phyloP scores from a whole-genome alignment of 2,797 vertebrate species.

The Pseudotriccus pelzelni region DNA sequence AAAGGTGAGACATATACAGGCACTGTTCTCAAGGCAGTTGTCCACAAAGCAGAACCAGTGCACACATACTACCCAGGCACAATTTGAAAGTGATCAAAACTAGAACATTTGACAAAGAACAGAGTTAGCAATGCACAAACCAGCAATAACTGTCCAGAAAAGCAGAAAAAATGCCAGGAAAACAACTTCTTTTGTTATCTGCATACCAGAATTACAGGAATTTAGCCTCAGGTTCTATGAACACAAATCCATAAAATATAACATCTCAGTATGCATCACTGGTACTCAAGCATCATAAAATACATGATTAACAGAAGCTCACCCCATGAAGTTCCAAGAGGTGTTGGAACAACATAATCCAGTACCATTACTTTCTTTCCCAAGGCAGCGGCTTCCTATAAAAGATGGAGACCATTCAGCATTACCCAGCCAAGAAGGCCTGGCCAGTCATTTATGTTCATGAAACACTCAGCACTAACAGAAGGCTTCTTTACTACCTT shows the following conservation, averaged over 20 bases:
- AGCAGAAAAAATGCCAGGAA: background rate
- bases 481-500: background rate
- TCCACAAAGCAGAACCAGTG: background rate
- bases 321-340: slow-evolving; percentile 93
- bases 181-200: background rate
- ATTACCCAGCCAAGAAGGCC: background rate
- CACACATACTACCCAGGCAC: background rate
- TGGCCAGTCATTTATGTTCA: background rate
- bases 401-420: background rate
- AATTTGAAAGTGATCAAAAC: background rate
- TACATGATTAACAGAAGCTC: background rate
- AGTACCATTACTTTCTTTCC: slow-evolving; percentile 97
- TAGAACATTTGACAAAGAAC: background rate
- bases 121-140: background rate
- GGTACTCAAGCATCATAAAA: background rate
- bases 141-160: background rate
- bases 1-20: background rate
- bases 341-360: slow-evolving; percentile 92
- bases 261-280: background rate
- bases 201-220: background rate
- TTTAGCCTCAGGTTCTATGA: background rate
- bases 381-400: slow-evolving; percentile 87
- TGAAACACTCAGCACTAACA: background rate
- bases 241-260: background rate
- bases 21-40: background rate